Percentiles rank a stretch among this genome's conserved stretches.
phyloP scores from a whole-genome alignment of 2,797 vertebrate genomes.

The Australoheros facetus region DNA sequence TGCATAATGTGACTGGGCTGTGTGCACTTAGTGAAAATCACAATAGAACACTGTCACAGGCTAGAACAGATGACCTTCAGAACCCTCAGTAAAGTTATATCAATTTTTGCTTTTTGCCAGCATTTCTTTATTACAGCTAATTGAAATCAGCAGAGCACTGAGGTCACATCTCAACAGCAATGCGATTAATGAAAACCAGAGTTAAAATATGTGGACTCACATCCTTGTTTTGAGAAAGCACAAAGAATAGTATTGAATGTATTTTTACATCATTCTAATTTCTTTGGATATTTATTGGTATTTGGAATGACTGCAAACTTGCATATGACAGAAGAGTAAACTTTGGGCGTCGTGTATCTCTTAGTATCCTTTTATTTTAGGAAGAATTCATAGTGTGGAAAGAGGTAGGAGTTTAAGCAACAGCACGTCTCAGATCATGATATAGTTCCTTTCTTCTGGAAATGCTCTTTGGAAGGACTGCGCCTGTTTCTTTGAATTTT shows the following conservation, averaged over 20 bases:
- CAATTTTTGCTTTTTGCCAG: not conserved
- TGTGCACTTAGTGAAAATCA: not conserved
- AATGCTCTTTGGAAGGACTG: not conserved
- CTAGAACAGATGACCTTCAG: not conserved
- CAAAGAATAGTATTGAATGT: not conserved
- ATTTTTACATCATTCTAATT: not conserved
- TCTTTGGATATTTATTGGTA: not conserved
- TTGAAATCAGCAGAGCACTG: not conserved
- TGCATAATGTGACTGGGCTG: not conserved
- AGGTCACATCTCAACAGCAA: not conserved
- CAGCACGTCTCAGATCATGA: not conserved
- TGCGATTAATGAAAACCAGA: not conserved
- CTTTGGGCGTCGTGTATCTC: not conserved
- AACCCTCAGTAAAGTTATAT: not conserved
- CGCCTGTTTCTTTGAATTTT: not conserved
- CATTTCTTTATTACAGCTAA: not conserved
- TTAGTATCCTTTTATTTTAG: not conserved
- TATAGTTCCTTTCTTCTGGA: not conserved
- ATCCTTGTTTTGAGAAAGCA: not conserved
- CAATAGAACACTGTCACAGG: not conserved
- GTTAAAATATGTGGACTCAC: not conserved
- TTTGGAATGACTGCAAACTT: not conserved
- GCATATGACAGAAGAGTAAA: not conserved
- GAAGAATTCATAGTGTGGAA: not conserved
- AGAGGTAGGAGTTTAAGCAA: not conserved